Conservation (phyloP, 1,140 invertebrate species). For the Prorops nasuta region DNA sequence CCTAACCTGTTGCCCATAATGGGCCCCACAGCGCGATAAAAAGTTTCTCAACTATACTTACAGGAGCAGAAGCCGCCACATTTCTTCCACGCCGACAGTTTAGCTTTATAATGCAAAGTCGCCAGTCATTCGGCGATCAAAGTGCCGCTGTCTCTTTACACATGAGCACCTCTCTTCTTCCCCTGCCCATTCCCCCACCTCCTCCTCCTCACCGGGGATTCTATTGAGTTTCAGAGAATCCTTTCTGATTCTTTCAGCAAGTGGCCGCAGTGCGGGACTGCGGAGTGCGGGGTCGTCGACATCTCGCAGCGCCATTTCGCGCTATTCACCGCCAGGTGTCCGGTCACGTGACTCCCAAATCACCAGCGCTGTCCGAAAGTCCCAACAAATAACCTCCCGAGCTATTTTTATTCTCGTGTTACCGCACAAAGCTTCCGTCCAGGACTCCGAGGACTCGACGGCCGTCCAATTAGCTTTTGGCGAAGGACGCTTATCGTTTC, state of each 20-base stretch:
- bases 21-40: constrained; percentile 44
- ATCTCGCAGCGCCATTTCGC: constrained; percentile 23
- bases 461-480: no score
- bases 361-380: no score
- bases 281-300: constrained; percentile 28
- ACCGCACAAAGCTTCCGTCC: no score
- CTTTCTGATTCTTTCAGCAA: constrained; percentile 27
- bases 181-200: constrained; percentile 4
- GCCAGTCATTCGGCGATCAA: constrained; percentile 50
- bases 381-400: no score
- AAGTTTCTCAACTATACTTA: constrained; percentile 34
- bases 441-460: no score
- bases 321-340: constrained; percentile 12
- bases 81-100: constrained; percentile 45
- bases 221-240: constrained; percentile 25
- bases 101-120: constrained; percentile 46
- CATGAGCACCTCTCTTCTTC: constrained; percentile 19
- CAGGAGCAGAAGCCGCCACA: constrained; percentile 34
- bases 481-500: no score
- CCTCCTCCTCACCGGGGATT: constrained; percentile 14
- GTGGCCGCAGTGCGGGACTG: no score
- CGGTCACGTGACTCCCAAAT: no score
- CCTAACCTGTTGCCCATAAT: constrained; percentile 46
- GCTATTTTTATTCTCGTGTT: no score
- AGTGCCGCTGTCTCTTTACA: constrained; percentile 37